Base-by-base conservation (phyloP, 2,888 invertebrate species). In the Cheiracanthium punctorium region DNA sequence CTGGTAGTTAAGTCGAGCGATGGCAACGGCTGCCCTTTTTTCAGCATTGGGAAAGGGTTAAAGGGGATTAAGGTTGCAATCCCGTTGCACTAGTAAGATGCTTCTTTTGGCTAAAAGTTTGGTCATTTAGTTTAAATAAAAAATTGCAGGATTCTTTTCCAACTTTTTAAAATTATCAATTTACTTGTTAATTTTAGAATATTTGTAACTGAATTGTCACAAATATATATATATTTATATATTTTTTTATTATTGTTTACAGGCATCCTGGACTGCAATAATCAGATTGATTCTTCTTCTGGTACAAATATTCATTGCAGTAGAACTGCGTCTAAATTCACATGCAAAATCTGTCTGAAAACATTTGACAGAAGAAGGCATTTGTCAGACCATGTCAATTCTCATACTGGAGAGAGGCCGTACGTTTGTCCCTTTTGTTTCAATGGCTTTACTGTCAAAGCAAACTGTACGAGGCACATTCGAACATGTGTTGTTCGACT, bases 351-450 rank as follows among this genome's bases (percentile, higher is more conserved):
- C 12, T 81, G 80, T 28, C 17, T 32, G n/a, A 76, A 82, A 29
- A 2, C 33, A 24, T 82, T 82, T 65, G 64, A 70, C 14, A 33
- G 71, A 12, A 82, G 75, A 65, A 29, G 82, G 24, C 76, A 71
- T 64, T 65, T 82, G 17, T 33, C 75, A 17, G 82, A 82, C 65
- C 82, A 82, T 48, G 1, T 72, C 20, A 82, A 82, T 65, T 70
- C 71, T 64, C 82, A 82, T 41, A 82, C 76, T 32, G 82, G 82
- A 4, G 76, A 28, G 4, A 41, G 76, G 43, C 82, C 82, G 0
- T 76, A 82, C 58, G 28, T 48, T 20, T 82, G 82, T 17, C 29
- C 76, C 7, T 65, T 43, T 77, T 82, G 82, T 24, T 41, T 58
- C 7, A 71, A 72, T n/a, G 58, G 58, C 29, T 82, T 82, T 20